These are phyloP conservation scores for Eretmochelys imbricata DNA, from an alignment of 2,113 vertebrate species.

Conservation along the genomic window DNA sequence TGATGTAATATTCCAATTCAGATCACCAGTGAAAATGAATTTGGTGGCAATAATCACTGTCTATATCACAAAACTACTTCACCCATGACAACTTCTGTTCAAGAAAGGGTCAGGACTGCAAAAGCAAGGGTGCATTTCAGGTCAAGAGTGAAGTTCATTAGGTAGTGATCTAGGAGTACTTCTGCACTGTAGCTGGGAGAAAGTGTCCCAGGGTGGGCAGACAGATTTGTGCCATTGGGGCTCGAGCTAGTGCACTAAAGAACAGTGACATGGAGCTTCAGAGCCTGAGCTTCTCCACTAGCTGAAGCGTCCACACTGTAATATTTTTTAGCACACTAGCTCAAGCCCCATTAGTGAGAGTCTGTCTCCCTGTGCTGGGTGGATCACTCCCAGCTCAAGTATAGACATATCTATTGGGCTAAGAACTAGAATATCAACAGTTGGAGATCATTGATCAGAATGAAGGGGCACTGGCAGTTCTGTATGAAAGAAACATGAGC, in stretches of 20 bases:
- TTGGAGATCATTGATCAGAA: background rate
- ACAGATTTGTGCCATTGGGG: background rate
- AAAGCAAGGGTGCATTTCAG: accelerated
- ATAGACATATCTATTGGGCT: background rate
- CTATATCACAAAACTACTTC: background rate
- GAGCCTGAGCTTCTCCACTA: background rate
- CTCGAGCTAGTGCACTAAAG: background rate
- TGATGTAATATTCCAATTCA: slow-evolving; percentile 15
- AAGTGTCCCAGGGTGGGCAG: background rate
- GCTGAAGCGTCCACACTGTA: background rate
- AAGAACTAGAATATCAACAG: background rate
- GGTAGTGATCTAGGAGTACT: background rate
- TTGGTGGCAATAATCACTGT: background rate
- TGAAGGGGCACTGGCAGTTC: background rate
- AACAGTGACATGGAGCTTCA: background rate
- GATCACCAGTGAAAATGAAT: slow-evolving; percentile 31
- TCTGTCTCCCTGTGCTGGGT: background rate
- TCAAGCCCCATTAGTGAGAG: background rate
- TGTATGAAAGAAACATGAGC: background rate
- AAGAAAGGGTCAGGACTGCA: background rate
- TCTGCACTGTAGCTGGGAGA: background rate
- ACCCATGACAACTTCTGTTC: background rate
- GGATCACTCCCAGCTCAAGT: background rate
- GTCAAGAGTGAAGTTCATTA: background rate
- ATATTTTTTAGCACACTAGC: background rate